A percentile compares a stretch with the other conserved stretches of the same genome.
Evolutionary conservation across 2,888 invertebrate genomes (phyloP).

Genomic region (Tromatobia lineatoria): DNA sequence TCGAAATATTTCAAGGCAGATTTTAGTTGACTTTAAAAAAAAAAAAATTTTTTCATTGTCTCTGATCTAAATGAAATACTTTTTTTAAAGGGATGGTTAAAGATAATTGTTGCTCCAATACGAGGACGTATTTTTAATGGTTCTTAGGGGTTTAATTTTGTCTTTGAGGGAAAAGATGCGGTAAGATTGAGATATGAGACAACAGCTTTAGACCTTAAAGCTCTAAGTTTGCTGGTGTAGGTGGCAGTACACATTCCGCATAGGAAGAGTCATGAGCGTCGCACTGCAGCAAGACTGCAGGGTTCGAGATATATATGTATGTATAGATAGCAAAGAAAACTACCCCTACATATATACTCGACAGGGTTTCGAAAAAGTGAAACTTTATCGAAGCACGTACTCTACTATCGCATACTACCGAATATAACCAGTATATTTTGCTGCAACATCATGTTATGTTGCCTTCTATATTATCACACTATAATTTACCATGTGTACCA

Average conservation of each 20-base stretch:
- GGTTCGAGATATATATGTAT: conserved; percentile 53
- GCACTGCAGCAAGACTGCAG: conserved; percentile 79
- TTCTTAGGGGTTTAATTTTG: not conserved
- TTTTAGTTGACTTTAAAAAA: too few relatives aligned
- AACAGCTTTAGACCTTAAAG: conserved; percentile 29
- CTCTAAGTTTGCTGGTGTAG: not conserved
- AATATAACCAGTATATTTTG: not conserved
- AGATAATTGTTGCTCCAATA: too few relatives aligned
- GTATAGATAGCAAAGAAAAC: conserved; percentile 39
- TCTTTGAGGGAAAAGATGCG: not conserved
- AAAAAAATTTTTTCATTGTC: too few relatives aligned
- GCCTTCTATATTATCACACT: not conserved
- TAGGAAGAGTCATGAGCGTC: conserved; percentile 76
- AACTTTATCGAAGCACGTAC: conserved; percentile 1
- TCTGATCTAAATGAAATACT: too few relatives aligned
- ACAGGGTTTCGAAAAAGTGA: not conserved
- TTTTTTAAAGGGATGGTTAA: too few relatives aligned
- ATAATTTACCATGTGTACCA: too few relatives aligned
- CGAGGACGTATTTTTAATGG: too few relatives aligned
- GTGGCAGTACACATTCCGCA: conserved; percentile 67
- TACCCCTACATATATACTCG: not conserved
- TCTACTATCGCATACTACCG: not conserved
- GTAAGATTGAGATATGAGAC: not conserved
- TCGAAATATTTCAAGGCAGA: too few relatives aligned
- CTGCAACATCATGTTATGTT: not conserved